phyloP scores from a whole-genome alignment of 2,888 invertebrate genomes.

The Tiliacea citrago region DNA sequence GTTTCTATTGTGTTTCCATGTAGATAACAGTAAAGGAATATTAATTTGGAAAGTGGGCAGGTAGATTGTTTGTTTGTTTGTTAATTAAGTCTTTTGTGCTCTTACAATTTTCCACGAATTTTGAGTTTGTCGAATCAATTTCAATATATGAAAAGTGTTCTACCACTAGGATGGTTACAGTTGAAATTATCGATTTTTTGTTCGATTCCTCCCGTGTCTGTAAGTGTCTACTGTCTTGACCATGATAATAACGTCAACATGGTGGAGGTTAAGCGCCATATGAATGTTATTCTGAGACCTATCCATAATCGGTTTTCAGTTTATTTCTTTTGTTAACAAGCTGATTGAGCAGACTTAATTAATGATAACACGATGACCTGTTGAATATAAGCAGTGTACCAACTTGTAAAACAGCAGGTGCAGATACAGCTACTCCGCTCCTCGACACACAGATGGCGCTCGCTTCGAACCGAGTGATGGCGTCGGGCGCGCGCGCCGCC shows the following conservation, averaged over 20 bases:
- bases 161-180: background rate
- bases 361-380: background rate
- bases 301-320: background rate
- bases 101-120: background rate
- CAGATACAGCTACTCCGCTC: slow-evolving; percentile 79
- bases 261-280: no score
- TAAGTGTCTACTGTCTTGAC: background rate
- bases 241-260: background rate
- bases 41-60: slow-evolving; percentile 3
- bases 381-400: slow-evolving; percentile 9
- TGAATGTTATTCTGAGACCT: background rate
- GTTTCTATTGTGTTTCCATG: slow-evolving; percentile 20
- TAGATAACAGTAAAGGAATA: slow-evolving; percentile 16
- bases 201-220: background rate
- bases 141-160: no score
- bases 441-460: slow-evolving; percentile 82
- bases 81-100: background rate
- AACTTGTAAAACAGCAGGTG: slow-evolving; percentile 93
- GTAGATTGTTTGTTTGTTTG: background rate
- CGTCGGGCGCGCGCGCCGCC: slow-evolving; percentile 80
- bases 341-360: background rate
- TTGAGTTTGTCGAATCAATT: background rate
- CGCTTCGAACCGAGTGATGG: slow-evolving; percentile 85
- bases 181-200: background rate
- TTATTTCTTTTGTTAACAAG: background rate